phyloP scores from a whole-genome alignment of 2,113 vertebrate species.

The Ptilonorhynchus violaceus region DNA sequence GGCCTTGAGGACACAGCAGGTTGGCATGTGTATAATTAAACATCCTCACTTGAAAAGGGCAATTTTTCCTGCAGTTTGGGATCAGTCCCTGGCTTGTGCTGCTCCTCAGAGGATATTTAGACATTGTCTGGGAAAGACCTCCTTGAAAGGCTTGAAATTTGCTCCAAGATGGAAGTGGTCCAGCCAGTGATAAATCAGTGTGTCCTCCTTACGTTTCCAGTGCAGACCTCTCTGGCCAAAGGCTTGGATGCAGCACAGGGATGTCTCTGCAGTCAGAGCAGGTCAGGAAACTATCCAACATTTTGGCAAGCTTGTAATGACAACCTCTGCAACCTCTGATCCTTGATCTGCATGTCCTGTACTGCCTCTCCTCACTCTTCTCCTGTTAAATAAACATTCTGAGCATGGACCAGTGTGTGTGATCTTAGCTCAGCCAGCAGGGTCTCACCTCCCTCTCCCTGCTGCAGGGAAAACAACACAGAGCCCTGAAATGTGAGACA shows the following conservation, averaged over 20 bases:
- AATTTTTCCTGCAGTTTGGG: neutral
- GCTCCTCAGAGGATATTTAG: neutral
- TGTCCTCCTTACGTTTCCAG: neutral
- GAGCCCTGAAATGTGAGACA: neutral
- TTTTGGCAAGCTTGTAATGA: neutral
- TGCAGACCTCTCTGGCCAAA: neutral
- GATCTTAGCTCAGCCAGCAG: neutral
- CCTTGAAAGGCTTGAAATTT: neutral
- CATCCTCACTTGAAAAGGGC: neutral
- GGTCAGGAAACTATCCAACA: neutral
- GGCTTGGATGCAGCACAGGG: neutral
- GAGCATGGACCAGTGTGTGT: neutral
- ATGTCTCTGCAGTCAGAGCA: neutral
- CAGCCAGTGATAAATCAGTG: neutral
- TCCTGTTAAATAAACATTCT: neutral
- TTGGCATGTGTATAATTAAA: neutral
- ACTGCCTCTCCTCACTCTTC: neutral
- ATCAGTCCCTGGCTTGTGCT: neutral
- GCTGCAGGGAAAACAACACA: neutral
- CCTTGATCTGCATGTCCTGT: neutral
- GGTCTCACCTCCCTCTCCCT: neutral
- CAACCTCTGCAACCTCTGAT: neutral
- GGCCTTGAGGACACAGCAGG: accelerated
- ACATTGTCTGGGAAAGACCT: neutral
- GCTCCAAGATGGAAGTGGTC: neutral